Evolutionary conservation across 2,113 vertebrate species (phyloP).

Genomic region (Columbina picui): DNA sequence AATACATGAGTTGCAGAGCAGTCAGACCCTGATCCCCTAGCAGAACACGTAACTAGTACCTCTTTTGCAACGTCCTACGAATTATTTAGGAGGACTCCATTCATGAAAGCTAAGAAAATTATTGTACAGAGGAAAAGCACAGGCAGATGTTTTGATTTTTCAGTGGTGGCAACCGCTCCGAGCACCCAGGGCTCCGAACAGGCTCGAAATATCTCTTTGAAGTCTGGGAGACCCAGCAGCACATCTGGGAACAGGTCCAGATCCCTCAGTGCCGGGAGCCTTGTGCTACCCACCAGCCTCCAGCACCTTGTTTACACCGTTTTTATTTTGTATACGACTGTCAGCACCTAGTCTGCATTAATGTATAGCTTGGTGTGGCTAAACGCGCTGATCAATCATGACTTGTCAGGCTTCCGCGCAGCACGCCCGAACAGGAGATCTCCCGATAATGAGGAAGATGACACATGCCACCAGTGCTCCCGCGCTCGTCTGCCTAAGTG

Average conservation of each 20-base stretch:
- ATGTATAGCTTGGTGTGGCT: background rate
- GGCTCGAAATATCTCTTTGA: background rate
- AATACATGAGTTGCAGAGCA: background rate
- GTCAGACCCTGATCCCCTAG: background rate
- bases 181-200: background rate
- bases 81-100: background rate
- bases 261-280: background rate
- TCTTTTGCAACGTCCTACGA: background rate
- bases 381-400: background rate
- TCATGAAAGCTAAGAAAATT: background rate
- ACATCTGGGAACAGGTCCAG: slow-evolving; percentile 10
- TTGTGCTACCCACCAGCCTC: background rate
- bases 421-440: background rate
- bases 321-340: background rate
- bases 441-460: slow-evolving; percentile 41
- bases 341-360: slow-evolving; percentile 10
- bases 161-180: background rate
- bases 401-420: background rate
- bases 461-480: slow-evolving; percentile 55
- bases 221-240: background rate
- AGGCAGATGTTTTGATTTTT: background rate
- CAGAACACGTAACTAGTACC: background rate
- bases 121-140: background rate
- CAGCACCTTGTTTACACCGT: background rate
- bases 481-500: slow-evolving; percentile 35